Percentiles rank a stretch among this genome's conserved stretches.
phyloP scores from a whole-genome alignment of 2,888 invertebrate genomes.

The Sinopyrophorus schimmeli region DNA sequence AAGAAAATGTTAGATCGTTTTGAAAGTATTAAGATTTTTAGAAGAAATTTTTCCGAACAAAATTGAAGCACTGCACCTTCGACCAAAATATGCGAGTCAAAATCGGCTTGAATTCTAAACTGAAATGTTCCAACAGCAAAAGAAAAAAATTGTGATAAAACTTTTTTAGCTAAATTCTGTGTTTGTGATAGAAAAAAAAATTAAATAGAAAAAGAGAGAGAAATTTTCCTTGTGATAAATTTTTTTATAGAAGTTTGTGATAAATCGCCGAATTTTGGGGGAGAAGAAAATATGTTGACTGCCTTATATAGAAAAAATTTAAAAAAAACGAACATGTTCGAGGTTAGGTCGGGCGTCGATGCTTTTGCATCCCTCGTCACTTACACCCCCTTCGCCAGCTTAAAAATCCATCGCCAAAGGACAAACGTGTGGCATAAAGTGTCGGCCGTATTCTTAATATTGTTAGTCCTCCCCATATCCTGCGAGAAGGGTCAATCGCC shows the following conservation, averaged over 20 bases:
- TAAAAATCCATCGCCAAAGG: constrained; percentile 15
- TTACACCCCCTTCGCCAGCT: constrained; percentile 1
- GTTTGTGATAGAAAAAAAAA: constrained; percentile 19
- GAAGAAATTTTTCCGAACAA: background rate
- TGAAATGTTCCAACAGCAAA: constrained; percentile 24
- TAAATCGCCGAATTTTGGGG: constrained; percentile 10
- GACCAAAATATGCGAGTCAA: constrained; percentile 15
- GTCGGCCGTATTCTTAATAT: constrained; percentile 15
- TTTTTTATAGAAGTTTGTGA: constrained; percentile 9
- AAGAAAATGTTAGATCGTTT: too few species aligned
- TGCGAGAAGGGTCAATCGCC: constrained; percentile 28
- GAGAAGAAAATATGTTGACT: constrained; percentile 5
- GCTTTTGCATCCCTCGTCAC: constrained; percentile 4
- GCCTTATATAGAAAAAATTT: background rate
- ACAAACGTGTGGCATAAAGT: constrained; percentile 20
- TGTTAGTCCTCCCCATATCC: constrained; percentile 14
- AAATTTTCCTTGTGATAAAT: constrained; percentile 22
- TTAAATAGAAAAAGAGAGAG: too few species aligned
- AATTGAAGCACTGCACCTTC: background rate
- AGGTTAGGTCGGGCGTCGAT: constrained; percentile 1
- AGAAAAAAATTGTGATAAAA: constrained; percentile 28
- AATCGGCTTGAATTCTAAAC: constrained; percentile 7
- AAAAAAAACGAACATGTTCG: constrained; percentile 7
- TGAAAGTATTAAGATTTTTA: constrained; percentile 16
- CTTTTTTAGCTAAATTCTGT: constrained; percentile 11